These are phyloP conservation scores for Thysanoteuthis rhombus DNA, from an alignment of 2,888 invertebrate species.

Conservation along the genomic window DNA sequence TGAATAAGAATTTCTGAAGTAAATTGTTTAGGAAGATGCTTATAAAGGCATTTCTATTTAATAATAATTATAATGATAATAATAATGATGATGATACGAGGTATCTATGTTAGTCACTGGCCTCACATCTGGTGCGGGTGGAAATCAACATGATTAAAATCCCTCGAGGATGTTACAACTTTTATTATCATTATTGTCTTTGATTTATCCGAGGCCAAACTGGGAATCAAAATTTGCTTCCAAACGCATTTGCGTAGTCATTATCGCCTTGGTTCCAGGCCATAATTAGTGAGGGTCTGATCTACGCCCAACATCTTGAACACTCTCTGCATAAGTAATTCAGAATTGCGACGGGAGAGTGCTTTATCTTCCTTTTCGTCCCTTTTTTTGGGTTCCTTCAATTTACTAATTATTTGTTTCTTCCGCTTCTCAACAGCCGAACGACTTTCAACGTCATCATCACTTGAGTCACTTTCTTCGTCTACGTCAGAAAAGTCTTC, in stretches of 20 bases:
- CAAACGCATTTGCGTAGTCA: background rate
- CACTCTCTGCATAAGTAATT: background rate
- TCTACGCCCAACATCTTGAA: background rate
- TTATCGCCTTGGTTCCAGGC: too few relatives aligned
- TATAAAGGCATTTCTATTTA: too few relatives aligned
- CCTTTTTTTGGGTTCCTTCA: background rate
- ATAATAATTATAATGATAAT: too few relatives aligned
- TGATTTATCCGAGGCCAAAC: background rate
- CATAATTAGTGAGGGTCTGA: too few relatives aligned
- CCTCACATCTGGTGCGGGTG: too few relatives aligned
- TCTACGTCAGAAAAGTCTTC: background rate
- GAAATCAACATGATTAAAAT: too few relatives aligned
- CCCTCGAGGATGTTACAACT: too few relatives aligned
- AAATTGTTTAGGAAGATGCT: too few relatives aligned
- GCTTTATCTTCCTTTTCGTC: background rate
- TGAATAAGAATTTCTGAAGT: too few relatives aligned
- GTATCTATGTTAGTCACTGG: too few relatives aligned
- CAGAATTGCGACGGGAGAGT: background rate
- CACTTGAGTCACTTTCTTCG: slow-evolving; percentile 18
- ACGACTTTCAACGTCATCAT: background rate
- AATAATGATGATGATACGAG: too few relatives aligned
- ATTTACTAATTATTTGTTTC: background rate
- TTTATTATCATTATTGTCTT: too few relatives aligned
- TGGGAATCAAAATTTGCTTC: background rate
- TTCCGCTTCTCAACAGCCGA: background rate